A percentile compares a stretch with the other conserved stretches of the same genome.
phyloP scores from a whole-genome alignment of 2,888 invertebrate genomes.

The Melinopterus prodromus region DNA sequence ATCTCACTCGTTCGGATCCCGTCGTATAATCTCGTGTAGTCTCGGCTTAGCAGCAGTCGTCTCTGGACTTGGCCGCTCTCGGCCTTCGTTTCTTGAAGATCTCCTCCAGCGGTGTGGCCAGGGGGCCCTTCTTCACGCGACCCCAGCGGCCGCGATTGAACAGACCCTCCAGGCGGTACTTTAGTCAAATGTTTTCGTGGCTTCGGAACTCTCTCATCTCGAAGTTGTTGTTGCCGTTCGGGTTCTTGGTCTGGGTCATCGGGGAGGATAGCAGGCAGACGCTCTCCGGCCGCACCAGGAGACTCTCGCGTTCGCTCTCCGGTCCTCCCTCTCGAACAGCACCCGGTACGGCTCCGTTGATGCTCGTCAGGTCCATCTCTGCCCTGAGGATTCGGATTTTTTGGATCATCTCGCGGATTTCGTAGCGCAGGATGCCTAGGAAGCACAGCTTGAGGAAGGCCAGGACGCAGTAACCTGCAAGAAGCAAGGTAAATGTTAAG shows the following conservation, averaged over 20 bases:
- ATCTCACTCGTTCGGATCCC: slow-evolving; percentile 19
- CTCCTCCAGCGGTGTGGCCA: slow-evolving; percentile 61
- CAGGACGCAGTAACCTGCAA: slow-evolving; percentile 81
- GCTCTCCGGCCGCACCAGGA: slow-evolving; percentile 65
- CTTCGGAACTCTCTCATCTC: slow-evolving; percentile 77
- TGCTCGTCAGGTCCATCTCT: slow-evolving; percentile 67
- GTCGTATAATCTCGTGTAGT: slow-evolving; percentile 10
- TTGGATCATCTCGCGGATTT: slow-evolving; percentile 91
- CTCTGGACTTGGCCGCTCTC: slow-evolving; percentile 35
- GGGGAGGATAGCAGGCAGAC: slow-evolving; percentile 59
- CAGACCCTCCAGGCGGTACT: slow-evolving; percentile 78
- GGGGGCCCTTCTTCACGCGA: slow-evolving; percentile 61
- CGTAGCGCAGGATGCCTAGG: slow-evolving; percentile 85
- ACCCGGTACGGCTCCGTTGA: slow-evolving; percentile 68
- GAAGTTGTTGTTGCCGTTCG: slow-evolving; percentile 81
- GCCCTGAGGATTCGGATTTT: slow-evolving; percentile 83
- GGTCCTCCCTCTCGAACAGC: slow-evolving; percentile 57
- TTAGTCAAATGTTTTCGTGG: slow-evolving; percentile 73
- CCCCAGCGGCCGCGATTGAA: slow-evolving; percentile 65
- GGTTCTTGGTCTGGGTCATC: slow-evolving; percentile 64
- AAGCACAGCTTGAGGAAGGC: slow-evolving; percentile 90
- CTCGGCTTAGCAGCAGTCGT: slow-evolving; percentile 36
- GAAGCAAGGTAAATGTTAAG: neutral
- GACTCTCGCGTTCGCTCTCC: slow-evolving; percentile 68
- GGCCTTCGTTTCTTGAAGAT: slow-evolving; percentile 57